Conservation (phyloP, 2,888 invertebrate genomes). For the Oxytorus armatus region DNA sequence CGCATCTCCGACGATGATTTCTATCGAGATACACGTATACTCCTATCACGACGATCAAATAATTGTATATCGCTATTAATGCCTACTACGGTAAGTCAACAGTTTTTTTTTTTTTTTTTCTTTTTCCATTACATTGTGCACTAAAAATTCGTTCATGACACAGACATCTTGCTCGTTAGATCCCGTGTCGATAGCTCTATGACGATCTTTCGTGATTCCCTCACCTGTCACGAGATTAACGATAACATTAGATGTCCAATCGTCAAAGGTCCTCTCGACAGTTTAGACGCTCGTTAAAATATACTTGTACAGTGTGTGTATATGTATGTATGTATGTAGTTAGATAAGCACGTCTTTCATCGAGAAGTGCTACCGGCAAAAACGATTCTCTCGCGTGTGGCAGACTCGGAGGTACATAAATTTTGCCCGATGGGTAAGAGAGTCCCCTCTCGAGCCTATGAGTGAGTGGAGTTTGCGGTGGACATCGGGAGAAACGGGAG, state of each 20-base stretch:
- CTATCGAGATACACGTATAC: slow-evolving; percentile 18
- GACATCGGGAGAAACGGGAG: slow-evolving; percentile 33
- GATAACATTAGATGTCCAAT: slow-evolving; percentile 40
- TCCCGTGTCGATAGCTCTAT: neutral
- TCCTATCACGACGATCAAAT: slow-evolving; percentile 40
- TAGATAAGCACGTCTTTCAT: slow-evolving; percentile 41
- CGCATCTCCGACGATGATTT: slow-evolving; percentile 15
- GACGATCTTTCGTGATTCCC: slow-evolving; percentile 5
- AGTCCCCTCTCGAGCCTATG: slow-evolving; percentile 52
- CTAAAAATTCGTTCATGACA: neutral
- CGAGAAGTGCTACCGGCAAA: slow-evolving; percentile 54
- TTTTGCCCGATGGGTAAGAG: slow-evolving; percentile 56
- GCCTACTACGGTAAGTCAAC: slow-evolving; percentile 2
- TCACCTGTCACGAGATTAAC: slow-evolving; percentile 18
- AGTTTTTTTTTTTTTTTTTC: too few species aligned
- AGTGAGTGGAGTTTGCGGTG: slow-evolving; percentile 45
- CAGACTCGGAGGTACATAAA: slow-evolving; percentile 57
- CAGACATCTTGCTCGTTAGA: neutral
- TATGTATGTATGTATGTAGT: neutral
- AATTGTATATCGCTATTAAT: slow-evolving; percentile 11
- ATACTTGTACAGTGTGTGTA: neutral
- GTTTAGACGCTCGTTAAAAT: slow-evolving; percentile 18
- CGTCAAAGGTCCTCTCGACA: slow-evolving; percentile 12
- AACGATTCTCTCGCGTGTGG: slow-evolving; percentile 34
- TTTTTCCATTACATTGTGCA: neutral